Conservation (phyloP, 2,888 invertebrate species). For the Bursaphelenchus okinawaensis region DNA sequence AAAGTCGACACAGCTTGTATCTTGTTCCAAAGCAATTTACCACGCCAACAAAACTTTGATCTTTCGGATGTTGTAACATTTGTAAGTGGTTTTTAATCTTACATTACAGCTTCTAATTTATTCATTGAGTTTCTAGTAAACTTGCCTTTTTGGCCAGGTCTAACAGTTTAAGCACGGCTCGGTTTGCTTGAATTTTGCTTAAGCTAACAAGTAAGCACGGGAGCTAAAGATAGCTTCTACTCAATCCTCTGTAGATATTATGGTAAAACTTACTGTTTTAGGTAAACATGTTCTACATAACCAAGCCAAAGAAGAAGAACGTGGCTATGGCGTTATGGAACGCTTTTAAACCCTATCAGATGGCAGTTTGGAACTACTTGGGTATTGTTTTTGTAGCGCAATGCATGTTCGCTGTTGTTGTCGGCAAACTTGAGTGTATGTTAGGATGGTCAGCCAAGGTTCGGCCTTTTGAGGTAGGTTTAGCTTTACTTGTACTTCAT, state of each 20-base stretch:
- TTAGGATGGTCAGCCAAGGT: slow-evolving; percentile 29
- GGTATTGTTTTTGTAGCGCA: slow-evolving; percentile 19
- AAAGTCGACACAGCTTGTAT: slow-evolving; percentile 25
- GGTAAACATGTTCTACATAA: slow-evolving; percentile 25
- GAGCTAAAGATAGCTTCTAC: no score
- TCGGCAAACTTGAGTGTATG: slow-evolving; percentile 33
- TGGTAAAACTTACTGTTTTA: no score
- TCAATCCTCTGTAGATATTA: no score
- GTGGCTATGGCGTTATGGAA: slow-evolving; percentile 25
- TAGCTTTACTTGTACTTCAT: no score
- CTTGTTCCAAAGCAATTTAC: slow-evolving; percentile 22
- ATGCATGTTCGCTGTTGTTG: slow-evolving; percentile 20
- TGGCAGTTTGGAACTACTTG: slow-evolving; percentile 20
- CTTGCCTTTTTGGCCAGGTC: no score
- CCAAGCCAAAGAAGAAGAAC: slow-evolving; percentile 20
- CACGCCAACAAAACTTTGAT: neutral
- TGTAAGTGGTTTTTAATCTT: neutral
- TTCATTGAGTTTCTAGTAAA: neutral
- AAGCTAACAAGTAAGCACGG: no score
- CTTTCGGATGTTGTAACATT: slow-evolving; percentile 11
- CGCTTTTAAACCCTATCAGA: slow-evolving; percentile 28
- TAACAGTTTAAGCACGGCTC: no score
- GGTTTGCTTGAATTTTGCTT: no score
- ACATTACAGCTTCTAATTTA: neutral
- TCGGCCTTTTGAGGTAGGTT: slow-evolving; percentile 32